Evolutionary conservation across 2,797 vertebrate species (phyloP), one percentile per base, ranked within the genome.

Genomic region (Amblyraja radiata): DNA sequence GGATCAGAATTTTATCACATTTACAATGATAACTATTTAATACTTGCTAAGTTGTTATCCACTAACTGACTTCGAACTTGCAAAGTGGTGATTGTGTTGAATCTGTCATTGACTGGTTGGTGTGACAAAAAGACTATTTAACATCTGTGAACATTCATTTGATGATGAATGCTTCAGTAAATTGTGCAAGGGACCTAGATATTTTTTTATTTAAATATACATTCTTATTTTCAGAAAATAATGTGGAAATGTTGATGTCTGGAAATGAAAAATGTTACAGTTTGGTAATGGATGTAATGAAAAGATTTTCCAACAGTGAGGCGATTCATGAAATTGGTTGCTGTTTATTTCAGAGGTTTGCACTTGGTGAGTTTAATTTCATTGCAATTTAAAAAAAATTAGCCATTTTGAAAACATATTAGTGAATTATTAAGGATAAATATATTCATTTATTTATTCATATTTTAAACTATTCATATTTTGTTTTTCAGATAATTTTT

Each of bases 181-280:
- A 23, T 65, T 8, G 13, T 11, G 6, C 1, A 65, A 79, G 6
- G 93, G 18, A 36, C 6, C 10, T 76, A 16, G 65, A 14, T 80
- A 46, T 65, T 65, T 36, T 23, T 65, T 32, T n/a, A 54, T 11
- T 2, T 71, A 21, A 54, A 28, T 0, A 73, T 73, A 54, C 3
- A 68, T 91, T 83, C 94, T 94, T 94, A 71, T 93, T 94, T 95
- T 84, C 94, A 99, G 99, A 96, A 95, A 98, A 96, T 94, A 99
- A 99, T 91, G 97, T 98, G 93, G 99, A 99, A 97, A 96, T 99
- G 73, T 95, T 99, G 93, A 99, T 99, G 98, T 99, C 98, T 25
- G 98, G 98, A 94, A 97, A 97, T 25, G 96, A 97, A 93, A 97
- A 97, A n/a, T 99, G 98, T 95, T 99, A 99, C 95, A 97, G 96